Evolutionary conservation across 2,888 invertebrate genomes (phyloP).

Genomic region (Icerya purchasi): DNA sequence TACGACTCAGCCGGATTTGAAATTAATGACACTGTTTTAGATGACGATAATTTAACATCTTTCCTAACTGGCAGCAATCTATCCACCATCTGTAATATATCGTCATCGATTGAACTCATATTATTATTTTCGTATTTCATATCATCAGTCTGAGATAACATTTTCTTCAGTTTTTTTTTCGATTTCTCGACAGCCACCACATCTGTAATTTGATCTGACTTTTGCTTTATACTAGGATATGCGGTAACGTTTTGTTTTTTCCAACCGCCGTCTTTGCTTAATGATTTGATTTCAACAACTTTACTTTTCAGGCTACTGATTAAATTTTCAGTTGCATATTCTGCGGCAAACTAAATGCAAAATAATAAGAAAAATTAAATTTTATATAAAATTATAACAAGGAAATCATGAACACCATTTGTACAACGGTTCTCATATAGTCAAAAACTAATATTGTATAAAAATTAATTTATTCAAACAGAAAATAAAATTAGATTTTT

Average conservation of each 20-base stretch:
- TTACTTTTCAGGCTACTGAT: conserved; percentile 58
- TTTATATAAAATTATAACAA: too few relatives aligned
- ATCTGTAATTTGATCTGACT: neutral
- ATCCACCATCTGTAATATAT: conserved; percentile 8
- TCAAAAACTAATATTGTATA: too few relatives aligned
- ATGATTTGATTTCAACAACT: conserved; percentile 47
- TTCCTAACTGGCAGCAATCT: conserved; percentile 7
- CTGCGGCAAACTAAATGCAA: conserved; percentile 48
- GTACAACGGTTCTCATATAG: too few relatives aligned
- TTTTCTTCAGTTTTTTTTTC: conserved; percentile 8
- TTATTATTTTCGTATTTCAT: conserved; percentile 1
- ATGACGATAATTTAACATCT: conserved; percentile 3
- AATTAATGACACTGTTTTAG: neutral
- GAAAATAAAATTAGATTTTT: too few relatives aligned
- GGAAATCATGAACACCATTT: too few relatives aligned
- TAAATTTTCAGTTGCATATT: conserved; percentile 72
- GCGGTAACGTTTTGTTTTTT: neutral
- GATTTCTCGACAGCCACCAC: neutral
- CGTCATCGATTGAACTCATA: conserved; percentile 3
- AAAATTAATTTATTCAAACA: too few relatives aligned
- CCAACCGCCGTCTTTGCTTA: conserved; percentile 30
- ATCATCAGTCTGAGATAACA: conserved; percentile 8
- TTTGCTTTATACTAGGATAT: neutral
- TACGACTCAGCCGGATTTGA: neutral
- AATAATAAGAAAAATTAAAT: too few relatives aligned